A percentile compares a stretch with the other conserved stretches of the same genome.
Conservation (phyloP, 2,888 invertebrate species). For the Phalera bucephala region DNA sequence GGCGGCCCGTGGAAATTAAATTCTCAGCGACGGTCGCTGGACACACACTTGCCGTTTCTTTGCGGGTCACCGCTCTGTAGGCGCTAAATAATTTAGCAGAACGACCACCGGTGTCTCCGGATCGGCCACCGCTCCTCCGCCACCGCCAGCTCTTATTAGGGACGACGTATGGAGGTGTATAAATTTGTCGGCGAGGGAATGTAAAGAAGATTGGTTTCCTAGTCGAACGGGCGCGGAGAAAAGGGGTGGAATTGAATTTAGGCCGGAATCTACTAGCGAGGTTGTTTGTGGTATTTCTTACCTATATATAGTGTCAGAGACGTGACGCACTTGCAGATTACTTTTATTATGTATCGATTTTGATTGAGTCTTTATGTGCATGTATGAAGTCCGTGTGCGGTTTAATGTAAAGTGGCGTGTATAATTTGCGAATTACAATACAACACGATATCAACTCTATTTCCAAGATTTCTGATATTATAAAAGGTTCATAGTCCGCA, state of each 20-base stretch:
- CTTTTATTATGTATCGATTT: constrained; percentile 55
- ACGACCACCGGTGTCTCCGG: constrained; percentile 30
- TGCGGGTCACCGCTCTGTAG: constrained; percentile 50
- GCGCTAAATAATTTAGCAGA: constrained; percentile 68
- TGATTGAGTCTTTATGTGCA: too few relatives aligned
- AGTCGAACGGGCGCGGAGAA: constrained; percentile 64
- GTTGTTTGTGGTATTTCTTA: constrained; percentile 72
- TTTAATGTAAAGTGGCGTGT: too few relatives aligned
- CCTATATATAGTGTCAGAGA: constrained; percentile 59
- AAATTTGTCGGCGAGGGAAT: constrained; percentile 80
- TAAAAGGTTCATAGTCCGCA: too few relatives aligned
- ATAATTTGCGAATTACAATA: too few relatives aligned
- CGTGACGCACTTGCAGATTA: constrained; percentile 64
- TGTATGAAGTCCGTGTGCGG: too few relatives aligned
- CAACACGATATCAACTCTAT: too few relatives aligned
- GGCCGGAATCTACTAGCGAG: constrained; percentile 69
- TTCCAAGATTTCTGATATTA: too few relatives aligned
- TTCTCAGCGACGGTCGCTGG: constrained; percentile 66
- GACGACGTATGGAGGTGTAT: constrained; percentile 74
- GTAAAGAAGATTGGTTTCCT: constrained; percentile 80
- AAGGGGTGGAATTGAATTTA: constrained; percentile 79
- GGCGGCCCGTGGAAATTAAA: constrained; percentile 78
- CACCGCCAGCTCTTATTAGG: constrained; percentile 52
- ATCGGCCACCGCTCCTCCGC: constrained; percentile 25
- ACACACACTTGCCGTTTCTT: constrained; percentile 67